Conservation (phyloP, 2,113 vertebrate genomes). For the Perca flavescens region DNA sequence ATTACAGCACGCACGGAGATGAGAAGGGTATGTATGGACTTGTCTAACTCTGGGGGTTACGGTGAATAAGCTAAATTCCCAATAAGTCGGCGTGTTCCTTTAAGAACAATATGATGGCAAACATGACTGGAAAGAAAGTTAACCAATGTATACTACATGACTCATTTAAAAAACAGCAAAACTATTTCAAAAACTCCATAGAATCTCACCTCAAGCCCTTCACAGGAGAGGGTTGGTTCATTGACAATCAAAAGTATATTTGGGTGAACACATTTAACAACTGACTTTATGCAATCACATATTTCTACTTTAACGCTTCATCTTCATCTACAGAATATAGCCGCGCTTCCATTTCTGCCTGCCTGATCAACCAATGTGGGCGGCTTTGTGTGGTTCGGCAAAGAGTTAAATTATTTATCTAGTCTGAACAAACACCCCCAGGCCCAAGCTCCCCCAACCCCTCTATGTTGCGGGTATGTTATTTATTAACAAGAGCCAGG, state of each 20-base stretch:
- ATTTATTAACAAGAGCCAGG: slow-evolving; percentile 54
- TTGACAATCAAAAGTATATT: background rate
- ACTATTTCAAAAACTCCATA: too few species aligned
- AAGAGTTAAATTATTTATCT: slow-evolving; percentile 61
- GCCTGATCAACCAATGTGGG: slow-evolving; percentile 3
- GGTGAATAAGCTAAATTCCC: too few species aligned
- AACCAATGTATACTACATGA: too few species aligned
- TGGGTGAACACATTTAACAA: background rate
- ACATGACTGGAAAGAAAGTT: too few species aligned
- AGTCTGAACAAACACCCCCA: slow-evolving; percentile 61
- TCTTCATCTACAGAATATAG: background rate
- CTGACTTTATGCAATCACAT: background rate
- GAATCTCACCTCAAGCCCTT: background rate
- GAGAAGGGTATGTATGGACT: too few species aligned
- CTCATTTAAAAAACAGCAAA: too few species aligned
- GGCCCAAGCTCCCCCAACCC: slow-evolving; percentile 18
- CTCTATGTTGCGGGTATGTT: slow-evolving; percentile 23
- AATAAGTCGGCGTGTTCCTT: too few species aligned
- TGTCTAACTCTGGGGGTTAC: too few species aligned
- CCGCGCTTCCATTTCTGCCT: slow-evolving; percentile 7
- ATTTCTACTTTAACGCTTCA: background rate
- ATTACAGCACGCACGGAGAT: too few species aligned
- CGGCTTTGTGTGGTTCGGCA: slow-evolving; percentile 29
- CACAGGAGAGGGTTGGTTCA: background rate
- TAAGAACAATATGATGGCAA: too few species aligned